Base-by-base conservation (phyloP, 2,888 invertebrate genomes). In the Pollenia labialis region DNA sequence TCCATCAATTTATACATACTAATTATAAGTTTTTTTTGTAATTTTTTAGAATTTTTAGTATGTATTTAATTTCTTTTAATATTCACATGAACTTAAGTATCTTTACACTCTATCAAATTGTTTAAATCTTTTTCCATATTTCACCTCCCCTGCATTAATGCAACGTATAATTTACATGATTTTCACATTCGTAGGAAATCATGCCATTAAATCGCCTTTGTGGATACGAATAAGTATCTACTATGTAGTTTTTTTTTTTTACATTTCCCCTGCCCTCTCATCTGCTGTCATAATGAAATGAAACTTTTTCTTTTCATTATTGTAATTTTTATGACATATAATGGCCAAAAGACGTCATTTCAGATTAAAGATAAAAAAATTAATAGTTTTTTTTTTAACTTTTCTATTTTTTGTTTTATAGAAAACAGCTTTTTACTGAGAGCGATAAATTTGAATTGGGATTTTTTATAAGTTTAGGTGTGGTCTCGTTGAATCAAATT, bases 311-410 rank as follows among this genome's bases (percentile, higher is more conserved):
- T 50, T 75, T 81, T 75, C 16, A 46, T 69, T 62, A 58, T 77
- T 60, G 32, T 60, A 60, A 80, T 60, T 82, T 82, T 69, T 75
- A 75, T 75, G 74, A 68, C 85, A 82, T 75, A n/a, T 64, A 82
- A 79, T 62, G 75, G 69, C 79, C 74, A 86, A 80, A 83, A 62
- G 86, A 68, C 62, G 80, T 71, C 86, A 86, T 83, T 75, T 56
- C n/a, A 83, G 82, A 86, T 86, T 82, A 50, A 9, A 75, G 86
- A 83, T 86, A 82, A 82, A 77, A 79, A 54, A 64, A 16, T 62
- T 72, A 81, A 77, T 77, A 77, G 66, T 75, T 85, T 58, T 75
- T 81, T 46, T 46, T 54, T 42, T 44, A 48, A 8, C 46, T 56
- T 46, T n/a, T n/a, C 2, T 18, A 9, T 54, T 42, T 62, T 52